Conservation (phyloP, 1,140 invertebrate species). For the Ericerus pela region DNA sequence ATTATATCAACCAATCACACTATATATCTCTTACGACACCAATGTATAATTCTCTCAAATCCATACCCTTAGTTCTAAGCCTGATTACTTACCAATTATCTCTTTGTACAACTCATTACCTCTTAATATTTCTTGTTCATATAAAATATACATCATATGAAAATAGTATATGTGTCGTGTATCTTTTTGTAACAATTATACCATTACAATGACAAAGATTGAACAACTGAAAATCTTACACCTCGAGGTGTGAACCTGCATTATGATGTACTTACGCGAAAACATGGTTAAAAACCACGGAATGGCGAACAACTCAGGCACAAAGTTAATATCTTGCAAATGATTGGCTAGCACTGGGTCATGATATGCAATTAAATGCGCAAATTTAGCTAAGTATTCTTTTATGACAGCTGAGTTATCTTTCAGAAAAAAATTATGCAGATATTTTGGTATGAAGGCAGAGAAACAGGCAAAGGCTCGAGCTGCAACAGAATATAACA, state of each 20-base stretch:
- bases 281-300: conserved; percentile 99
- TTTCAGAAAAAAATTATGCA: conserved; percentile 96
- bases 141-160: no score
- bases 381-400: conserved; percentile 94
- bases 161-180: no score
- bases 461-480: conserved; percentile 86
- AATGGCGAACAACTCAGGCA: conserved; percentile 97
- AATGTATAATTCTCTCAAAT: no score
- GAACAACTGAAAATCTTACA: conserved; percentile 5
- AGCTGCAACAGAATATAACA: conserved; percentile 41
- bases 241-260: neutral
- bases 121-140: no score
- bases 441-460: conserved; percentile 89
- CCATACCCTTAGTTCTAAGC: no score
- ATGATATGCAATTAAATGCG: conserved; percentile 87
- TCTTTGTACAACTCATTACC: no score
- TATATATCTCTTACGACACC: no score
- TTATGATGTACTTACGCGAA: conserved; percentile 63
- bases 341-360: conserved; percentile 86
- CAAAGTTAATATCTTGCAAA: conserved; percentile 82
- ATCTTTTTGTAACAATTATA: no score
- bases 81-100: no score
- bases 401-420: conserved; percentile 95
- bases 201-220: no score
- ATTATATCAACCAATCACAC: no score